A percentile compares a stretch with the other conserved stretches of the same genome.
These are phyloP conservation scores for Agriopis aurantiaria DNA, from an alignment of 2,888 invertebrate genomes.

Conservation along the genomic window DNA sequence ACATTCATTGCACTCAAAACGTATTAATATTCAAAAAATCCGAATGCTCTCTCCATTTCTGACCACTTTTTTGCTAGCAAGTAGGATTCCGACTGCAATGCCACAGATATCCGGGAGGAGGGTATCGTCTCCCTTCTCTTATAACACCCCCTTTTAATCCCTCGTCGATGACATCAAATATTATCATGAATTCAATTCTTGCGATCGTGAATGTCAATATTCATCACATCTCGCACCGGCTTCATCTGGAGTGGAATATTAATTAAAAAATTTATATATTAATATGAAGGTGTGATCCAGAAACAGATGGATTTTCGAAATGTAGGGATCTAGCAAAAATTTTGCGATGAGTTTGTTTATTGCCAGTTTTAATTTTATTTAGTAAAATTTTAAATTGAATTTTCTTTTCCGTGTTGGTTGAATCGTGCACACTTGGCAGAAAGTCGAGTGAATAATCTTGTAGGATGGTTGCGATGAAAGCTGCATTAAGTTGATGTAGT, in stretches of 20 bases:
- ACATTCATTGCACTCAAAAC: not conserved
- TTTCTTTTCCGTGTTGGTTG: not conserved
- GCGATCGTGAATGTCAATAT: constrained; percentile 49
- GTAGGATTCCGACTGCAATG: not conserved
- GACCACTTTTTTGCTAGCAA: constrained; percentile 46
- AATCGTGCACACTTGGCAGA: not conserved
- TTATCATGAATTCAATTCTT: constrained; percentile 50
- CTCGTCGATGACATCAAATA: constrained; percentile 34
- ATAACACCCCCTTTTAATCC: not conserved
- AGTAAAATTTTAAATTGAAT: not conserved
- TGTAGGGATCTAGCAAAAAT: not conserved
- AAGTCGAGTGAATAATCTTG: too few species aligned
- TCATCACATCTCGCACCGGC: constrained; percentile 46
- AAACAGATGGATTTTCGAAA: constrained; percentile 11
- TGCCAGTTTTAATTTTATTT: constrained; percentile 5
- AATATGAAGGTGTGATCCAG: constrained; percentile 17
- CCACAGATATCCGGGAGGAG: constrained; percentile 33
- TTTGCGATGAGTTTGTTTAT: constrained; percentile 6
- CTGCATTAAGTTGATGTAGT: too few species aligned
- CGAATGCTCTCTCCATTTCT: constrained; percentile 35
- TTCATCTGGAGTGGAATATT: constrained; percentile 40
- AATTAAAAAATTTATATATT: constrained; percentile 42
- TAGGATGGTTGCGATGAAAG: too few species aligned
- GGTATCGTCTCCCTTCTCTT: not conserved
- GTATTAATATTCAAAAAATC: constrained; percentile 38